Evolutionary conservation across 2,797 vertebrate species (phyloP).

Genomic region (Halcyon badia): DNA sequence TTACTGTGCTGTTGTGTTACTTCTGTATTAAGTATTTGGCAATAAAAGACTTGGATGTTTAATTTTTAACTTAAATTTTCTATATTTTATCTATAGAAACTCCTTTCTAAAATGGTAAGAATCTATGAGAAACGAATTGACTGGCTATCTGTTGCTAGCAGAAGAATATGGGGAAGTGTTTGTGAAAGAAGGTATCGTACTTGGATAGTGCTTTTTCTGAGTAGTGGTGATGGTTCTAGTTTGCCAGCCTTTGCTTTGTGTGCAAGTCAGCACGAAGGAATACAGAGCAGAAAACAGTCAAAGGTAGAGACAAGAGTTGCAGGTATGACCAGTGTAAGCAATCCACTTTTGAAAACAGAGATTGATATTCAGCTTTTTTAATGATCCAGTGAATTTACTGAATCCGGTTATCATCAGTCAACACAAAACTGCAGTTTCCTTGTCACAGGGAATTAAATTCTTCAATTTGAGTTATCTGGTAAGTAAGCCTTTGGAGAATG

Average conservation of each 20-base stretch:
- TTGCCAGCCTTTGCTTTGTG: background rate
- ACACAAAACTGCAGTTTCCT: background rate
- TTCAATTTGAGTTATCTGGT: background rate
- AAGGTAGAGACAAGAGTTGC: background rate
- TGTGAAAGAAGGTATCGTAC: constrained; percentile 83
- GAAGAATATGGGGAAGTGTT: constrained; percentile 86
- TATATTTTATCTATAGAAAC: constrained; percentile 74
- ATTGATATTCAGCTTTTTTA: background rate
- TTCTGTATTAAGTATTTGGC: background rate
- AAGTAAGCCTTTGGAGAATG: background rate
- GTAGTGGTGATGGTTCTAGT: background rate
- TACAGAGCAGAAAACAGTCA: background rate
- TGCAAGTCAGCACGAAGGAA: background rate
- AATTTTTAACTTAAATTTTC: background rate
- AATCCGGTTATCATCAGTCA: background rate
- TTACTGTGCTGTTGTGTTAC: background rate
- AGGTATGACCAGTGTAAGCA: background rate
- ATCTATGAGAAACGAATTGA: constrained; percentile 78
- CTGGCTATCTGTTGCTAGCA: constrained; percentile 83
- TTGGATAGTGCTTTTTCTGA: background rate
- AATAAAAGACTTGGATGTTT: background rate
- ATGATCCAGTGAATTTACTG: background rate
- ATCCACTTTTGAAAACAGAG: background rate
- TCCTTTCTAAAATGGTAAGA: constrained; percentile 72
- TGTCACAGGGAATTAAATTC: background rate